A percentile compares a stretch with the other conserved stretches of the same genome.
These are phyloP conservation scores for Apodemia mormo DNA, from an alignment of 2,888 invertebrate species.

Conservation along the genomic window DNA sequence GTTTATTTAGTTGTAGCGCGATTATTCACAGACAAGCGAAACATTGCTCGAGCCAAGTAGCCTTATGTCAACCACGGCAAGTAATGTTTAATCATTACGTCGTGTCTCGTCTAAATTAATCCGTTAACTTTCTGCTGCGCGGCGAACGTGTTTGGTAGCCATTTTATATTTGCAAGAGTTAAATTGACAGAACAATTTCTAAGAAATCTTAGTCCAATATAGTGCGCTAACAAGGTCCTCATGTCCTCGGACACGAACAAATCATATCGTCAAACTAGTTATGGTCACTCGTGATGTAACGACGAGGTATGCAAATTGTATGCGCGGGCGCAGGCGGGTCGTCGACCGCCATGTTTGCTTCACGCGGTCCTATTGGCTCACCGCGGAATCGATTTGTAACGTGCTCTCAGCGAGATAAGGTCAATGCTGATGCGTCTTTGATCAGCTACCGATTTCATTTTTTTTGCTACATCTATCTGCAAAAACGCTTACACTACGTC, in stretches of 20 bases:
- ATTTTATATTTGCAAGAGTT: conserved; percentile 12
- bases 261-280: conserved; percentile 60
- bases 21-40: conserved; percentile 12
- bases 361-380: conserved; percentile 60
- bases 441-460: conserved; percentile 65
- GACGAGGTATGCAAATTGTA: conserved; percentile 71
- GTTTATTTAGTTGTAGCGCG: background rate
- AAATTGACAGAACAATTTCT: conserved; percentile 25
- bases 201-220: conserved; percentile 20
- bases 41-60: conserved; percentile 1
- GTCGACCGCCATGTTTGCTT: conserved; percentile 64
- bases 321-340: conserved; percentile 59
- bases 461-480: conserved; percentile 12
- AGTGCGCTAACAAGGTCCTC: conserved; percentile 41
- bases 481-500: conserved; percentile 11
- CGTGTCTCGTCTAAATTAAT: conserved; percentile 8
- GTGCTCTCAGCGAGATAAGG: conserved; percentile 68
- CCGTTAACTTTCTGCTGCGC: conserved; percentile 15
- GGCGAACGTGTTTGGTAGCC: background rate
- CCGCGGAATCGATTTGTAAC: conserved; percentile 72
- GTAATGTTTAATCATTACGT: conserved; percentile 12
- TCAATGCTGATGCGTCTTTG: conserved; percentile 74
- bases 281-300: conserved; percentile 69
- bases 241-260: conserved; percentile 44
- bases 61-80: conserved; percentile 6